Base-by-base conservation (phyloP, 2,113 vertebrate genomes). In the Actenoides hombroni region DNA sequence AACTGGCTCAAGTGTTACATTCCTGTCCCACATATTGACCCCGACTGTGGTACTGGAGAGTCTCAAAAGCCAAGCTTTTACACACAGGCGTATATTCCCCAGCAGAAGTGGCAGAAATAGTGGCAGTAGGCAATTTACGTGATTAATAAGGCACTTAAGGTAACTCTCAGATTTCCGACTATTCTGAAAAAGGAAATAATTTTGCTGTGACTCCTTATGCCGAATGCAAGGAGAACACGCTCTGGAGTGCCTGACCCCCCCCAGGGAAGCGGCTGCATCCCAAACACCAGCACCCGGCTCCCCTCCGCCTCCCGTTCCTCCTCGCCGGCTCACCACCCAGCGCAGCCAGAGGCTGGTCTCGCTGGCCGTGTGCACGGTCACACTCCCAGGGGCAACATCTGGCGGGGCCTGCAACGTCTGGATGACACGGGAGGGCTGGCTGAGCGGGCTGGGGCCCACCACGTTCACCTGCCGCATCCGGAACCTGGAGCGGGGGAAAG, bases 361-460 rank as follows among this genome's bases (percentile, higher is more conserved):
- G 13, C 99, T 99, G 71, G 99, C 98, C 0, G 99, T 98, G 67
- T 99, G 97, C 53, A 99, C 98, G 2, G 97, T 98, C 88, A 99
- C 91, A 33, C 99, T 99, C 26, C 98, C 97, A 1, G 99, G 99
- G 35, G 98, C 97, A 13, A 98, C 96, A 6, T 99, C 99, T 0
- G 99, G 99, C 2, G 99, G 98, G 1, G 98, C 99, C 97, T 99
- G 99, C 83, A 99, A 96, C 1, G 99, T 99, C 96, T 99, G 99
- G 94, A 99, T 99, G 82, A 99, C 95, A 10, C 99, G 98, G 46
- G 99, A 99, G 13, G 99, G 98, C 20, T 96, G 97, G 88, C 99
- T 99, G 70, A 97, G 88, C 0, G 99, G 98, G 88, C 99, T 98
- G 63, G 98, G 60, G 4, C 99, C 99, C 4, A 99, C 99, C 10